Percentiles rank a stretch among this genome's conserved stretches.
Evolutionary conservation across 1,140 invertebrate species (phyloP).

Genomic region (Platorchestia sp.): DNA sequence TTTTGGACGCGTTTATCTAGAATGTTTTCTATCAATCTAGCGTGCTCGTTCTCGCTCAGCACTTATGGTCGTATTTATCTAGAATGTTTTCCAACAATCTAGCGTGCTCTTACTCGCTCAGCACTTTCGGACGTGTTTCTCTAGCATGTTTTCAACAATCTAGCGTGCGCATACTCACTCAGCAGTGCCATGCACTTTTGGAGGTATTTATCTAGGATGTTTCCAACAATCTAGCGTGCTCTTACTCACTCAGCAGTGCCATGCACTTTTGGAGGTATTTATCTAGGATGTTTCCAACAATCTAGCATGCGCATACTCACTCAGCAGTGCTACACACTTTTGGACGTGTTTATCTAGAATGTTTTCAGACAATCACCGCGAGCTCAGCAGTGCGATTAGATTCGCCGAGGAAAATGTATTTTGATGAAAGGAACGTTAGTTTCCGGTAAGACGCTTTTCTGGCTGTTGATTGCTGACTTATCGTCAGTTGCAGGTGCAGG

Average conservation of each 20-base stretch:
- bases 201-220: too few relatives aligned
- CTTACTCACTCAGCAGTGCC: too few relatives aligned
- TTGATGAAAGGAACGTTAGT: neutral
- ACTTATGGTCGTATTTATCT: too few relatives aligned
- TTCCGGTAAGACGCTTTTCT: neutral
- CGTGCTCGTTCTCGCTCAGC: neutral
- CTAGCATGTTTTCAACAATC: neutral
- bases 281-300: neutral
- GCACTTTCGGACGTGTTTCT: neutral
- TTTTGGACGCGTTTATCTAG: neutral
- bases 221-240: too few relatives aligned
- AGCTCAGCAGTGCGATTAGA: neutral
- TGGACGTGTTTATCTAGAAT: neutral
- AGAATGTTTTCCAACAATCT: too few relatives aligned
- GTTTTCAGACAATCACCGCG: neutral
- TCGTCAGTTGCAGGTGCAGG: neutral
- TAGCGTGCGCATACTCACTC: neutral
- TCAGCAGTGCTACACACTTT: too few relatives aligned
- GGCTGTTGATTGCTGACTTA: neutral
- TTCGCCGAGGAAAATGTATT: neutral
- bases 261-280: neutral
- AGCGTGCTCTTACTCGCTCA: too few relatives aligned
- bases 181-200: too few relatives aligned
- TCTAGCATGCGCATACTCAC: too few relatives aligned
- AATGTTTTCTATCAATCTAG: neutral